Base-by-base conservation (phyloP, 2,113 vertebrate genomes). In the Sporophila hypoxantha region DNA sequence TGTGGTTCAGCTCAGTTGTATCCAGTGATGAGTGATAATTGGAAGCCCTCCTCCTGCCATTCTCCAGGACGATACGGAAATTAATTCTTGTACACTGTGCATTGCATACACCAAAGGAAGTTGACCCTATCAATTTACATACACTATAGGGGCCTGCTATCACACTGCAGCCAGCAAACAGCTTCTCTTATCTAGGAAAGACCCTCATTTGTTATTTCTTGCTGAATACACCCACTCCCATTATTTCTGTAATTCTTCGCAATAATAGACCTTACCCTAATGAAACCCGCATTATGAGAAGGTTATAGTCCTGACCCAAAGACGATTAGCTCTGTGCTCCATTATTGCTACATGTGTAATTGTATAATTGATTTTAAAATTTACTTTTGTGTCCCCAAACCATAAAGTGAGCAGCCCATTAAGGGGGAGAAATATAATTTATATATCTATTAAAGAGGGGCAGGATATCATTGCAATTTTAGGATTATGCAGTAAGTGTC, bases 181-280 rank as follows among this genome's bases (percentile, higher is more conserved):
- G 95, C 93, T 95, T 89, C 92, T 89, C 97, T 98, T 98, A 98
- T 98, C 98, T 98, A 76, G 21, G 91, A 93, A 94, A 96, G 94
- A 92, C 96, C 97, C 97, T 98, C 97, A 97, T 98, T 98, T 98
- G 98, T 98, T 98, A 97, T 97, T 98, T 96, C 96, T 87, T 95
- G 85, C 95, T 95, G 97, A 97, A 97, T 96, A 98, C 97, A 97
- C 97, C 97, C 97, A 95, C 96, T 95, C 90, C 96, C 95, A 96
- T 97, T 97, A 96, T 96, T 97, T 96, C 97, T 96, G 94, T 93
- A 95, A 95, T 95, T 96, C 97, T 95, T 87, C 95, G 95, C 95
- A 96, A 94, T 96, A 97, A 97, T 96, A 96, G 96, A 96, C 95
- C 94, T 95, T 96, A 95, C 95, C 95, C 97, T 97, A 98, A 98